Conservation (phyloP, 2,888 invertebrate species). For the Schrankia costaestrigalis region DNA sequence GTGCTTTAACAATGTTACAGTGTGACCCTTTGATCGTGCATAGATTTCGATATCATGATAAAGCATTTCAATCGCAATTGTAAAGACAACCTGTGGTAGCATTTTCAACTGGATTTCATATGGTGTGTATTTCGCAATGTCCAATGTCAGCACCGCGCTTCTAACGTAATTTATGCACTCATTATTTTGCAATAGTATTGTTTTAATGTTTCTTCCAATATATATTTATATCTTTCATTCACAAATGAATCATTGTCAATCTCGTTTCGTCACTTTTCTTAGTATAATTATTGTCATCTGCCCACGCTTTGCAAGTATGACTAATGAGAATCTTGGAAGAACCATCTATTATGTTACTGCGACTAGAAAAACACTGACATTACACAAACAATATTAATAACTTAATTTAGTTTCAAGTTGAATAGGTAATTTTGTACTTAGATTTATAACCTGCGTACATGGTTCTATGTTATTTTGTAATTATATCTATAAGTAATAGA, state of each 20-base stretch:
- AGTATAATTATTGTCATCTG: conserved; percentile 52
- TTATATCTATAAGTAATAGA: too few species aligned
- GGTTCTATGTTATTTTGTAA: too few species aligned
- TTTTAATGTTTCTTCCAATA: conserved; percentile 20
- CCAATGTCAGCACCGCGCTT: conserved; percentile 30
- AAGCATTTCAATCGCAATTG: conserved; percentile 46
- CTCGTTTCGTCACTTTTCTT: conserved; percentile 56
- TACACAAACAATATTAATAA: conserved; percentile 18
- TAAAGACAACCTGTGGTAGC: conserved; percentile 38
- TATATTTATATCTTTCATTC: conserved; percentile 43
- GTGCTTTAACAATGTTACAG: conserved; percentile 36
- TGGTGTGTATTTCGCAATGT: conserved; percentile 47
- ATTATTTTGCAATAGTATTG: conserved; percentile 33
- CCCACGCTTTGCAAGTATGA: conserved; percentile 50
- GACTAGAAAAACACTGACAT: conserved; percentile 11
- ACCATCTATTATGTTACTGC: conserved; percentile 29
- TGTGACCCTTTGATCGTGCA: conserved; percentile 35
- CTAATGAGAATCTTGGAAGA: conserved; percentile 40
- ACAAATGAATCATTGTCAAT: conserved; percentile 50
- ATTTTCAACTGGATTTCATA: conserved; percentile 56
- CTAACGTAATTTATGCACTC: conserved; percentile 31
- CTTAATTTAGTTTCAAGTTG: conserved; percentile 11
- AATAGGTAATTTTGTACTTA: too few species aligned
- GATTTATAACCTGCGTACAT: too few species aligned
- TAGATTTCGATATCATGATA: conserved; percentile 48